Evolutionary conservation across 2,888 invertebrate genomes (phyloP).

Genomic region (Rhogogaster chlorosoma): DNA sequence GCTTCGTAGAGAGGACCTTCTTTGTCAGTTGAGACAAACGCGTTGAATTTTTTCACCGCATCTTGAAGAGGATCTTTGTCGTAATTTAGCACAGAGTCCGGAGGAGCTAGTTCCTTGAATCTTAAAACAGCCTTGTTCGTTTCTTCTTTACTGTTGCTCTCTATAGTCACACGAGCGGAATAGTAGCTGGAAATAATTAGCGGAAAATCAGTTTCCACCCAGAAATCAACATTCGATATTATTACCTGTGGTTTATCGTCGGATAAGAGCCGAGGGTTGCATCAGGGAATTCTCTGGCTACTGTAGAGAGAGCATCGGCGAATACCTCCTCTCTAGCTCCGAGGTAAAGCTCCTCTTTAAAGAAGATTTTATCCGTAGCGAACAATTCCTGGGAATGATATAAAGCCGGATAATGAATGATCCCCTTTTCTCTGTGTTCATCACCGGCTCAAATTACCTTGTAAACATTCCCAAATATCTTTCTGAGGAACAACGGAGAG

Average conservation of each 20-base stretch:
- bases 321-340: slow-evolving; percentile 78
- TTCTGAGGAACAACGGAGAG: slow-evolving; percentile 81
- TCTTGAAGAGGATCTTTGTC: slow-evolving; percentile 59
- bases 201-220: background rate
- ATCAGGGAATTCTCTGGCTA: slow-evolving; percentile 78
- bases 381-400: slow-evolving; percentile 74
- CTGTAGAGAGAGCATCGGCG: slow-evolving; percentile 73
- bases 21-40: slow-evolving; percentile 22
- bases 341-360: slow-evolving; percentile 76
- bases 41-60: slow-evolving; percentile 59
- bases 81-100: slow-evolving; percentile 65
- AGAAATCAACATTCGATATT: background rate
- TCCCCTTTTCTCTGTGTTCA: background rate
- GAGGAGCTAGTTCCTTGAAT: slow-evolving; percentile 72
- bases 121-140: slow-evolving; percentile 74
- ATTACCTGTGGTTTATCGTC: slow-evolving; percentile 75
- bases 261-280: slow-evolving; percentile 81
- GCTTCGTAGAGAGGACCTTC: slow-evolving; percentile 37
- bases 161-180: slow-evolving; percentile 79
- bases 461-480: slow-evolving; percentile 74
- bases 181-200: slow-evolving; percentile 74
- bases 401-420: slow-evolving; percentile 51
- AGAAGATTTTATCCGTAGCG: slow-evolving; percentile 74
- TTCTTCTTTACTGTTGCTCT: slow-evolving; percentile 75
- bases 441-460: slow-evolving; percentile 63